These are phyloP conservation scores for Amphipoea oculea DNA, from an alignment of 2,888 invertebrate genomes.

Conservation along the genomic window DNA sequence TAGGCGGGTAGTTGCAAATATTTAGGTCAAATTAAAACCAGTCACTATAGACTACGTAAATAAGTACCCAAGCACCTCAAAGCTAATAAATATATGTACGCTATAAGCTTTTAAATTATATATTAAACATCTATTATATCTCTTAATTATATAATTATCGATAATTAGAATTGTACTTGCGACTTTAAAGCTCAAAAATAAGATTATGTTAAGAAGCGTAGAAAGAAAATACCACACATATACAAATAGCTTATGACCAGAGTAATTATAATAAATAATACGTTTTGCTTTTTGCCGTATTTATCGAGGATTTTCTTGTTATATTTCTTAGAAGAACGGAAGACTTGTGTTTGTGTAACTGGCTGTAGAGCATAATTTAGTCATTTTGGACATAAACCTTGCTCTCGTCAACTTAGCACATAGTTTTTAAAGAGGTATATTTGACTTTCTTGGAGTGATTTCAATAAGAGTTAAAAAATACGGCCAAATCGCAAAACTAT, in stretches of 20 bases:
- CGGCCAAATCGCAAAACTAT: slow-evolving; percentile 44
- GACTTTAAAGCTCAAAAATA: slow-evolving; percentile 88
- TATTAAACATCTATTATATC: slow-evolving; percentile 83
- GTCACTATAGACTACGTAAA: slow-evolving; percentile 77
- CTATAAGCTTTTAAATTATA: slow-evolving; percentile 78
- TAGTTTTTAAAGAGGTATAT: not conserved
- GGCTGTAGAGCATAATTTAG: not conserved
- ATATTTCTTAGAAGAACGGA: not conserved
- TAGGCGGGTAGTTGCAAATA: slow-evolving; percentile 21
- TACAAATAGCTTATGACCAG: slow-evolving; percentile 64
- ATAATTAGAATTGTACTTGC: slow-evolving; percentile 85
- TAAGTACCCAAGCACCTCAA: slow-evolving; percentile 87
- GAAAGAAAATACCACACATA: slow-evolving; percentile 67
- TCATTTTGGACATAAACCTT: not conserved
- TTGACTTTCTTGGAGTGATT: not conserved
- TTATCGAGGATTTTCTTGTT: not conserved
- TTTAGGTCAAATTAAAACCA: slow-evolving; percentile 71
- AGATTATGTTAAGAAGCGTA: slow-evolving; percentile 70
- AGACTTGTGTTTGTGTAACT: not conserved
- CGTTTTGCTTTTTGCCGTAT: slow-evolving; percentile 39
- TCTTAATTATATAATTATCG: slow-evolving; percentile 74
- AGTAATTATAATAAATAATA: slow-evolving; percentile 57
- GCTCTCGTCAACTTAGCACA: not conserved
- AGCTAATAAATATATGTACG: slow-evolving; percentile 83
- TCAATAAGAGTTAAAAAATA: not conserved